Conservation (phyloP, 2,113 vertebrate genomes). For the Orcinus orca region DNA sequence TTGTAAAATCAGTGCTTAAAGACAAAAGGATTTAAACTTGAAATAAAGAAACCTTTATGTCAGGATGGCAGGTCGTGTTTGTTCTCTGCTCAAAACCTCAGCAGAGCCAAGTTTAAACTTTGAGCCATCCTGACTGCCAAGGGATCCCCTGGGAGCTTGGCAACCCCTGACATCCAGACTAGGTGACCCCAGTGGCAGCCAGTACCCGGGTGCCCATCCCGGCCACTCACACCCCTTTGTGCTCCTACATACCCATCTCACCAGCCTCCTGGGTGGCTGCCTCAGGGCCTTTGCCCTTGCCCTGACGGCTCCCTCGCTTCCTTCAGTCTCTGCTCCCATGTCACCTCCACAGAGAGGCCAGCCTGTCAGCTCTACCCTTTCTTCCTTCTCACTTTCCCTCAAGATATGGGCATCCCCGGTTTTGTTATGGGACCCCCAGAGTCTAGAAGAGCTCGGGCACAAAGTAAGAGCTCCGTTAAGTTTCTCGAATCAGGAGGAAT, state of each 20-base stretch:
- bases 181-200: neutral
- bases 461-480: neutral
- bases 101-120: neutral
- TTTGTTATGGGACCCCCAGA: neutral
- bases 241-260: neutral
- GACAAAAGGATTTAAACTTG: slow-evolving; percentile 41
- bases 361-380: too few species aligned
- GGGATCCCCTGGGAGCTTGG: neutral
- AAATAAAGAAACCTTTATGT: neutral
- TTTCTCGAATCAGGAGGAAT: neutral
- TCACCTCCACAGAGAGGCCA: neutral
- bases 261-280: neutral
- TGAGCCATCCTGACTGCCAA: neutral
- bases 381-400: neutral
- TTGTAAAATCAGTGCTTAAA: slow-evolving; percentile 35
- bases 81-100: neutral
- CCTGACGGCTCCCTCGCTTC: neutral
- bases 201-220: too few species aligned
- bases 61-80: neutral
- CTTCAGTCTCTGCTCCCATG: neutral
- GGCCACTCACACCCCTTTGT: neutral
- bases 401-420: neutral
- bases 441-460: neutral
- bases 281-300: neutral
- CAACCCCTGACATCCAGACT: too few species aligned